A percentile compares a stretch with the other conserved stretches of the same genome.
These are phyloP conservation scores for Antennarius striatus DNA, from an alignment of 2,113 vertebrate genomes.

Conservation along the genomic window DNA sequence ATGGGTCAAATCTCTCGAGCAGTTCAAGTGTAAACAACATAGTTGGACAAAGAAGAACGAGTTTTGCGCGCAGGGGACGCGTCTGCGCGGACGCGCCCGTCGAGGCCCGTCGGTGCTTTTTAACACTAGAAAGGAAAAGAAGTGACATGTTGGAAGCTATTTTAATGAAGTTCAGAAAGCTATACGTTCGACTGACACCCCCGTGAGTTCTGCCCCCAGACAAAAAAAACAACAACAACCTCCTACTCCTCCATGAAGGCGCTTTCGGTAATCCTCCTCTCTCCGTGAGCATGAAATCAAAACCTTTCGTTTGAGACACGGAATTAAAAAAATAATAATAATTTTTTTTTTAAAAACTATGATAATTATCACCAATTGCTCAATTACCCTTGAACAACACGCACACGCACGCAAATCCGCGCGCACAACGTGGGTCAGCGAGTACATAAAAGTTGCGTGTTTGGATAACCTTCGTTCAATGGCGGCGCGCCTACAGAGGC, in stretches of 20 bases:
- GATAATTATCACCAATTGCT: constrained; percentile 39
- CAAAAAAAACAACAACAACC: constrained; percentile 32
- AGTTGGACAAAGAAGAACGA: constrained; percentile 61
- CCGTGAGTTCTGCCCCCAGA: constrained; percentile 4
- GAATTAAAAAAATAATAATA: too few species aligned
- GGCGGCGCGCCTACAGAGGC: constrained; percentile 55
- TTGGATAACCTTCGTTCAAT: constrained; percentile 60
- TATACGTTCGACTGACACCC: constrained; percentile 40
- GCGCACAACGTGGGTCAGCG: constrained; percentile 26
- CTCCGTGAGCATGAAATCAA: not conserved
- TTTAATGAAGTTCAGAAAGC: constrained; percentile 22
- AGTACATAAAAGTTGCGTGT: constrained; percentile 61
- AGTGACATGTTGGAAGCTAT: constrained; percentile 3
- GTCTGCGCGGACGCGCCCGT: not conserved
- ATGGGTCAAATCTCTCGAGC: constrained; percentile 74
- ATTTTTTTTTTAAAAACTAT: too few species aligned
- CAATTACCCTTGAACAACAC: constrained; percentile 17
- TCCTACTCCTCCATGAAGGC: constrained; percentile 6
- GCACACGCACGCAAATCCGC: constrained; percentile 26
- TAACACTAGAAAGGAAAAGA: constrained; percentile 1
- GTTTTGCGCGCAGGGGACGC: constrained; percentile 30
- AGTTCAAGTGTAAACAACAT: constrained; percentile 75
- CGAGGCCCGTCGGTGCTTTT: not conserved
- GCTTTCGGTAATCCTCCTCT: constrained; percentile 29
- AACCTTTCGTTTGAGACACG: not conserved